Evolutionary conservation across 2,797 vertebrate genomes (phyloP), one percentile per base, ranked within the genome.

Genomic region (Novumbra hubbsi): DNA sequence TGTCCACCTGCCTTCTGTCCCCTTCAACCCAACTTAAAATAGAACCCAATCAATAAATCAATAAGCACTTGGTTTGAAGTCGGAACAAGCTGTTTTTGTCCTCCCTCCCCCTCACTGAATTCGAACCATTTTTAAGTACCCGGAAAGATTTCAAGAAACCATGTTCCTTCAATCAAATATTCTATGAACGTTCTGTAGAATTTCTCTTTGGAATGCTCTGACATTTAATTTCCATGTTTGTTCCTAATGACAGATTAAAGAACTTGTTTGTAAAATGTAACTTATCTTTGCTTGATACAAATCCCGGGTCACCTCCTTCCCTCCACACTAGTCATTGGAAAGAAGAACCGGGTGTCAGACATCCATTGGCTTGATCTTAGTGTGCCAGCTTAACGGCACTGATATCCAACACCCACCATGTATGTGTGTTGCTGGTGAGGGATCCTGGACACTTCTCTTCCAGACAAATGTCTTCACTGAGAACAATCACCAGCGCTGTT

Each of bases 401-500:
- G n/a, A 34, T 45, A 21, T 5, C 28, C 16, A 65, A 30, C 41
- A 2, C 28, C 65, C 68, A 52, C 66, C 50, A n/a, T 60, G 55
- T 57, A 57, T 64, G 62, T 8, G 11, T 64, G 27, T 21, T 24
- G 27, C 30, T 64, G 27, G 28, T 57, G 30, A 12, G 28, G 24
- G 50, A 28, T 49, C 45, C 41, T 48, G 48, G 16, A 60, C 16
- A 49, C 71, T 67, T 50, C 72, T 55, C 60, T 76, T 72, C 70
- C 45, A 41, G 79, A 81, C 81, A 81, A 67, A 83, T 75, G 81
- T 73, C 78, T 77, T 81, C 27, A 62, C 55, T 45, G 45, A 77
- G 72, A 80, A 81, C 74, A 78, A 62, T 77, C 62, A 55, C 38
- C 41, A 67, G 74, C 73, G 57, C 28, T 68, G 34, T 67, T 24